Conservation (phyloP, 2,113 vertebrate species). For the Nothoprocta pentlandii region DNA sequence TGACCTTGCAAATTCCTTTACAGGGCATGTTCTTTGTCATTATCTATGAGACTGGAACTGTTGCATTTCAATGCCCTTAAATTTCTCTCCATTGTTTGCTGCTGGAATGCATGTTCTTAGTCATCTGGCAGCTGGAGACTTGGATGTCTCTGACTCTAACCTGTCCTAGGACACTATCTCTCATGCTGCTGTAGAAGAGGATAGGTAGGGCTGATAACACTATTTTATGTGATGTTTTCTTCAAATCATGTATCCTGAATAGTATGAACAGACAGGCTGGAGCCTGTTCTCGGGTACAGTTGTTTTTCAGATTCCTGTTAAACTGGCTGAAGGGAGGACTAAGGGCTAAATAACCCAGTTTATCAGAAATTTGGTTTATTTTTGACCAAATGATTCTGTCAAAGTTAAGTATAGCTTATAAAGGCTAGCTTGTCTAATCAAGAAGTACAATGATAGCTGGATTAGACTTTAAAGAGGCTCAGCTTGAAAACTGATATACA, state of each 20-base stretch:
- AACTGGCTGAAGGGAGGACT: neutral
- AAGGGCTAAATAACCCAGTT: slow-evolving; percentile 25
- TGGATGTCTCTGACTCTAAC: slow-evolving; percentile 32
- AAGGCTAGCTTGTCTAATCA: slow-evolving; percentile 14
- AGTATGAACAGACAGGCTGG: neutral
- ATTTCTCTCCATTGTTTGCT: slow-evolving; percentile 35
- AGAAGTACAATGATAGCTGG: neutral
- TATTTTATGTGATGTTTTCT: slow-evolving; percentile 11
- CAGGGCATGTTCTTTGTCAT: slow-evolving; percentile 21
- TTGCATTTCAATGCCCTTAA: slow-evolving; percentile 27
- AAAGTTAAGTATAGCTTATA: neutral
- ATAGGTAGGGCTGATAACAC: slow-evolving; percentile 28
- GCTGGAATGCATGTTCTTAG: slow-evolving; percentile 33
- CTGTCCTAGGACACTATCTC: neutral
- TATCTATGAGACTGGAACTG: neutral
- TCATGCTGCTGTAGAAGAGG: slow-evolving; percentile 16
- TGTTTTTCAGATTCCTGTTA: neutral
- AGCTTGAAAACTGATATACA: neutral
- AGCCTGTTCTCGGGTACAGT: neutral
- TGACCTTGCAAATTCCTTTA: slow-evolving; percentile 55
- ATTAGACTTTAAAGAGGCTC: neutral
- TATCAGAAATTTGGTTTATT: slow-evolving; percentile 54
- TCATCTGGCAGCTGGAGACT: neutral
- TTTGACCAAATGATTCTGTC: neutral
- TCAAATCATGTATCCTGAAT: neutral